Evolutionary conservation across 2,797 vertebrate species (phyloP).

Genomic region (Eleutherodactylus coqui): DNA sequence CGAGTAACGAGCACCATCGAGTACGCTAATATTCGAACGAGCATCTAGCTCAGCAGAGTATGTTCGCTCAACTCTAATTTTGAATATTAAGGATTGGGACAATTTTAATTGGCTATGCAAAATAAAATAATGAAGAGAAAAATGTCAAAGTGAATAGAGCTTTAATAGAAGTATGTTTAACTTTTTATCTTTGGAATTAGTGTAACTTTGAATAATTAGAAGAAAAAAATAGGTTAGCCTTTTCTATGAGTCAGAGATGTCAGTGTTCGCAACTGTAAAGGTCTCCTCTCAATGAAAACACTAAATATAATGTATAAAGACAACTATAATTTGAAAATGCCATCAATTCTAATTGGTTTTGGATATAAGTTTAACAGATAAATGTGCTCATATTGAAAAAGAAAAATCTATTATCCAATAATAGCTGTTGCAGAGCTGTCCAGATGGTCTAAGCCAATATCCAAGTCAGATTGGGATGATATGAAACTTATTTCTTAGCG

Average conservation of each 20-base stretch:
- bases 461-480: not conserved
- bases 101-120: no score
- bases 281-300: not conserved
- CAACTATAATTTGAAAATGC: constrained; percentile 23
- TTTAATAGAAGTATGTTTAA: not conserved
- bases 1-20: no score
- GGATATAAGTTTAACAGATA: constrained; percentile 24
- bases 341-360: constrained; percentile 24
- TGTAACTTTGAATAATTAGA: constrained; percentile 9
- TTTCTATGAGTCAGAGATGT: not conserved
- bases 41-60: no score
- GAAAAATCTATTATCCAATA: constrained; percentile 4
- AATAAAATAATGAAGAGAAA: not conserved
- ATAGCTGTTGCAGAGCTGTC: not conserved
- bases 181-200: not conserved
- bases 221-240: constrained; percentile 1
- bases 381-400: constrained; percentile 14
- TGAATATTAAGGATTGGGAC: no score
- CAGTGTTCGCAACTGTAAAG: constrained; percentile 1
- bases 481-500: not conserved
- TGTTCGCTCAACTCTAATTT: no score
- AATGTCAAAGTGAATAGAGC: not conserved
- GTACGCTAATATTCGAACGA: no score
- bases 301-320: constrained; percentile 19
- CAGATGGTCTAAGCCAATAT: not conserved